These are phyloP conservation scores for Petrocephalus sullivani DNA, from an alignment of 2,797 vertebrate genomes.

Conservation along the genomic window DNA sequence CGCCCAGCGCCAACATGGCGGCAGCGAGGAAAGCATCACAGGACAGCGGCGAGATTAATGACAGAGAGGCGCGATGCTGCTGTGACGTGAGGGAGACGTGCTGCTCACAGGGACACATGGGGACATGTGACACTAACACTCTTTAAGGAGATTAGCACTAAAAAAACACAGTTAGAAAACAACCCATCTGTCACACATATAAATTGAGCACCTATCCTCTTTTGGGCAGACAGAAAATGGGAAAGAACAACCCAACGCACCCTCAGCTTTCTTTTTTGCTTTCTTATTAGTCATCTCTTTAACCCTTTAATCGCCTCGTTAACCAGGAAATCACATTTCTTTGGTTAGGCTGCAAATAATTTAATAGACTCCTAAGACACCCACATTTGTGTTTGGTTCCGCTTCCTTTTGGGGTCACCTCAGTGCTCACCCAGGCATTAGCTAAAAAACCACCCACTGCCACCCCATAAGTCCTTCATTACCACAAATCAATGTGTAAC, in stretches of 20 bases:
- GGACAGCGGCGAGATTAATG: slow-evolving; percentile 34
- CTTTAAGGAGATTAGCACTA: background rate
- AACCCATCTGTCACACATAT: background rate
- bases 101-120: background rate
- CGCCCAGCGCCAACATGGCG: background rate
- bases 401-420: background rate
- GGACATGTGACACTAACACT: background rate
- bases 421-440: background rate
- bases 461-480: background rate
- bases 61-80: background rate
- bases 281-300: background rate
- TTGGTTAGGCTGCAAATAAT: background rate
- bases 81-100: background rate
- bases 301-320: background rate
- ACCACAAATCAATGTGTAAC: background rate
- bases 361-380: background rate
- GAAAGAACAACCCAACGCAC: background rate
- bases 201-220: background rate
- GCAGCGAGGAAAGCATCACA: background rate
- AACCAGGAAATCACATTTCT: background rate
- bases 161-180: background rate
- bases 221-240: background rate
- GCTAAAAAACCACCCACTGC: background rate
- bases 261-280: background rate
- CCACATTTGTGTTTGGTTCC: background rate